Evolutionary conservation across 2,797 vertebrate genomes (phyloP), one percentile per base, ranked within the genome.

Genomic region (Urosaurus nigricauda): DNA sequence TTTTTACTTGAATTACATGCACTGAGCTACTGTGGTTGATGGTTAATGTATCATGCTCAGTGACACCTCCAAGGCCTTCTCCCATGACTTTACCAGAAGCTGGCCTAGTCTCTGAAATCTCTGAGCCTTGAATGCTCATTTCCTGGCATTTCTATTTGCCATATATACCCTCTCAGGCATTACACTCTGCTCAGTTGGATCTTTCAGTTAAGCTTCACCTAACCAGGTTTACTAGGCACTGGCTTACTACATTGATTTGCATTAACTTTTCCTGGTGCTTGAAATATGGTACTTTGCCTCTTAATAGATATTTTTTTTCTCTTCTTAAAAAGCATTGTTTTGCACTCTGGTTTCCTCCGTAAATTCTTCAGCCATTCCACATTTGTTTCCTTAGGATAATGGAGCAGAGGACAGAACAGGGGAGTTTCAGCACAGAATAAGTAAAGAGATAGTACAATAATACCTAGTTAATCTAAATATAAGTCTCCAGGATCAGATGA

Each of bases 331-430:
- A 70, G 53, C 37, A 7, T 53, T 79, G 13, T n/a, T 68, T 6
- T 53, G 12, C 63, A 40, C 29, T 79, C 5, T 5, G 26, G 74
- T 58, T 73, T 84, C 17, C 56, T 56, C n/a, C 63, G 43, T 43
- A 60, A 32, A 83, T 21, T 17, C 29, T 75, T 53, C 24, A 47
- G 51, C 24, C 16, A 7, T 40, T 53, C 35, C 29, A 26, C 29
- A 63, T 78, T 86, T 75, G 35, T 13, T 86, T 86, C 74, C 75
- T n/a, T n/a, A n/a, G n/a, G n/a, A n/a, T n/a, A n/a, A n/a, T n/a
- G n/a, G n/a, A n/a, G n/a, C n/a, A n/a, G n/a, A n/a, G n/a, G n/a
- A n/a, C n/a, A n/a, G n/a, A n/a, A n/a, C n/a, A n/a, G n/a, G n/a
- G n/a, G n/a, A n/a, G n/a, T n/a, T n/a, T n/a, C n/a, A n/a, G n/a